Evolutionary conservation across 2,888 invertebrate species (phyloP), one percentile per base, ranked within the genome.

Genomic region (Taenaris catops): DNA sequence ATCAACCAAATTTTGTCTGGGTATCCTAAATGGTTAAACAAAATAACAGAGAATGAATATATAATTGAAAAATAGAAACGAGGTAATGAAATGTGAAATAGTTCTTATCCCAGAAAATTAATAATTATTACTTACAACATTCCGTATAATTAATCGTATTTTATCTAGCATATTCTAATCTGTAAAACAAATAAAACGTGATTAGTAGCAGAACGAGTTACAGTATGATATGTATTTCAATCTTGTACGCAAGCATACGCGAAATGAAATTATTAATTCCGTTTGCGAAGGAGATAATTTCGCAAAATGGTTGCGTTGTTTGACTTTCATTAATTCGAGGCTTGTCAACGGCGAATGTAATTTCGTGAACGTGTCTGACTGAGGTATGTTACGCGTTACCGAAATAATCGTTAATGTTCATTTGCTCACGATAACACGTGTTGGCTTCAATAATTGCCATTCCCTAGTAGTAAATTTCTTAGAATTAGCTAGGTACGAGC

Each of bases 321-420:
- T 81, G 78, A 79, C 72, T 81, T 81, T 80, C 81, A 84, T 84
- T 84, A 84, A 80, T 80, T 76, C 68, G 65, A 70, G 66, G 71
- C 76, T 76, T 83, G 83, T 81, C 81, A 76, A 79, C 78, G 72
- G 68, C 56, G 63, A 60, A 63, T 72, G 79, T 75, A 75, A 80
- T 81, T 73, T 69, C 71, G 63, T 60, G 64, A 53, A 55, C 63
- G 66, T 64, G 69, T 55, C 67, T 68, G 70, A 69, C 69, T 71
- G 71, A 69, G 64, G 63, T 65, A 55, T 70, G 69, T 74, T 59
- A 63, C 65, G 68, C 67, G 70, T 76, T 72, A 73, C 68, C 48
- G 56, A 11, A 18, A 25, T 72, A 66, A 80, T 78, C 74, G 64
- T 61, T 61, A 56, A 58, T 58, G 63, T 63, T 67, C 48, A 46